A percentile compares a stretch with the other conserved stretches of the same genome.
These are phyloP conservation scores for Danio tinwini DNA, from an alignment of 2,797 vertebrate genomes.

Conservation along the genomic window DNA sequence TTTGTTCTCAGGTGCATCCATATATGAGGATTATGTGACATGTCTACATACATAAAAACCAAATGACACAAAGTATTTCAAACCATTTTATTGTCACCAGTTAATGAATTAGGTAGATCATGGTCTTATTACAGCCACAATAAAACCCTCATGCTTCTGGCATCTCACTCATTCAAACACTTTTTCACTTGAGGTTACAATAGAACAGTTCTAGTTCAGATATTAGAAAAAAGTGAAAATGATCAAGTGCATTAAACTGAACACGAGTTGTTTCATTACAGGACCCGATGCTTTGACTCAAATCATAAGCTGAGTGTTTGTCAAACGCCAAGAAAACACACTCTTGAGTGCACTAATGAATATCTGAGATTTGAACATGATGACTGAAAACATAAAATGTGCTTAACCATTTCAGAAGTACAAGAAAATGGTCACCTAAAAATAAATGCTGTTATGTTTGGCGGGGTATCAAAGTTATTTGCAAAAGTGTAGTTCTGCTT, in stretches of 20 bases:
- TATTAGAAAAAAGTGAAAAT: conserved; percentile 28
- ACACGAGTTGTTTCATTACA: not conserved
- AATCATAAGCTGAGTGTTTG: conserved; percentile 50
- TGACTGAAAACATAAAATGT: not conserved
- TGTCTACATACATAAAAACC: not conserved
- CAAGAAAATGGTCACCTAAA: not conserved
- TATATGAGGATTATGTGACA: not conserved
- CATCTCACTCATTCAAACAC: not conserved
- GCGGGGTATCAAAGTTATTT: too few species aligned
- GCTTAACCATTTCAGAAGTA: not conserved
- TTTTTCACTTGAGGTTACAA: conserved; percentile 13
- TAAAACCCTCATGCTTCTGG: not conserved
- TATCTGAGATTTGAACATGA: not conserved
- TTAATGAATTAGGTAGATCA: conserved; percentile 17
- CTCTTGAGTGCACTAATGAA: not conserved
- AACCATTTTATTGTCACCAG: conserved; percentile 61
- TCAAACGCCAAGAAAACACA: conserved; percentile 39
- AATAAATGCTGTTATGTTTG: not conserved
- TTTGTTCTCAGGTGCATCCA: not conserved
- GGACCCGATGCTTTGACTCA: conserved; percentile 25
- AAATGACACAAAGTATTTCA: conserved; percentile 25
- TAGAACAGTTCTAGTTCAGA: conserved; percentile 23
- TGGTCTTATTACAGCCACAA: conserved; percentile 10
- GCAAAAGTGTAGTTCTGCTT: not conserved
- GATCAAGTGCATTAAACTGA: conserved; percentile 29